Conservation (phyloP, 2,113 vertebrate genomes). For the Larimichthys polyactis region DNA sequence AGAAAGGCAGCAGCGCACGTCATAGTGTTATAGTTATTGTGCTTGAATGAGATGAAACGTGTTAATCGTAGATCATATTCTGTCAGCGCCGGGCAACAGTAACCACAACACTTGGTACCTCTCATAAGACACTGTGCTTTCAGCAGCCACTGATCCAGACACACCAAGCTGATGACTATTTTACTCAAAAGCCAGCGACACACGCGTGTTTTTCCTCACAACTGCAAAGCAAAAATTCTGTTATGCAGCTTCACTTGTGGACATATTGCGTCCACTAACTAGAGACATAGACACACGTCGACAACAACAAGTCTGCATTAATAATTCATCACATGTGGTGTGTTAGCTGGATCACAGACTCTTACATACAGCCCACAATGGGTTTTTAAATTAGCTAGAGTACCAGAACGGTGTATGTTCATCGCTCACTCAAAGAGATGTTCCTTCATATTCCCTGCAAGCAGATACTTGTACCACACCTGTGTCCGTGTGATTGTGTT, state of each 20-base stretch:
- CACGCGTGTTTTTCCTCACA: neutral
- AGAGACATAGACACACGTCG: slow-evolving; percentile 2
- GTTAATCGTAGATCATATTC: slow-evolving; percentile 47
- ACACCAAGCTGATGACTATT: neutral
- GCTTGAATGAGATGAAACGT: neutral
- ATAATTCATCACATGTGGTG: slow-evolving; percentile 50
- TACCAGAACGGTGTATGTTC: neutral
- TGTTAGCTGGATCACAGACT: slow-evolving; percentile 21
- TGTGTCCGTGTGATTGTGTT: slow-evolving; percentile 1
- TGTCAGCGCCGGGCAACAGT: slow-evolving; percentile 64
- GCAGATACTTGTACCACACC: neutral
- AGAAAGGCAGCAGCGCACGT: no score
- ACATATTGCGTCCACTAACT: neutral
- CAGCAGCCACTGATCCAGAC: slow-evolving; percentile 30
- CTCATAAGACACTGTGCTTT: slow-evolving; percentile 35
- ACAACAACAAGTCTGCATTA: slow-evolving; percentile 13
- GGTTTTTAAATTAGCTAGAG: slow-evolving; percentile 3
- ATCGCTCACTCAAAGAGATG: neutral
- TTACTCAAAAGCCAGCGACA: slow-evolving; percentile 1
- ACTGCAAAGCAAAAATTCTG: neutral
- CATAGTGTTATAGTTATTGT: no score
- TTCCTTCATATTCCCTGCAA: neutral
- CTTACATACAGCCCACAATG: neutral
- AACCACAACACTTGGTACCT: slow-evolving; percentile 70
- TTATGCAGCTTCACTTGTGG: neutral